Evolutionary conservation across 1,140 invertebrate species (phyloP).

Genomic region (Zophobas atratus): DNA sequence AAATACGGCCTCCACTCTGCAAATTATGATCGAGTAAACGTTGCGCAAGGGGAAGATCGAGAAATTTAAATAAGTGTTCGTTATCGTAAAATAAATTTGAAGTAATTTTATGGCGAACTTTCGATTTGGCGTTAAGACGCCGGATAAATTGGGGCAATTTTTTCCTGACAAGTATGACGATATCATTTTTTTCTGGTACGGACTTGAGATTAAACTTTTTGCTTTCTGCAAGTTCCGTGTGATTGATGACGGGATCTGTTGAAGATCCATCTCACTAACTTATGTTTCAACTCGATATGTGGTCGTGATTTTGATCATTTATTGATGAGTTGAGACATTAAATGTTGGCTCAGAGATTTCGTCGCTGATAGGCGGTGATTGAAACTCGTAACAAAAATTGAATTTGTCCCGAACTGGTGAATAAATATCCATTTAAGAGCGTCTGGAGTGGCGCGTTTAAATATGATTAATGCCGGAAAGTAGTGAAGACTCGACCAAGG

Average conservation of each 20-base stretch:
- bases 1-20: conserved; percentile 9
- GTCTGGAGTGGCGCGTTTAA: conserved; percentile 37
- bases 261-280: conserved; percentile 36
- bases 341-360: conserved; percentile 19
- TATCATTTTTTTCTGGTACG: conserved; percentile 37
- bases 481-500: conserved; percentile 30
- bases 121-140: conserved; percentile 39
- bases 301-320: conserved; percentile 32
- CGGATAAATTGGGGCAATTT: conserved; percentile 35
- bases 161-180: conserved; percentile 39
- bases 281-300: conserved; percentile 41
- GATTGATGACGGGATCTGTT: conserved; percentile 37
- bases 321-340: conserved; percentile 29
- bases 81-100: conserved; percentile 40
- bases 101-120: conserved; percentile 36
- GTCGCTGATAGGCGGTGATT: conserved; percentile 2
- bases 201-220: conserved; percentile 37
- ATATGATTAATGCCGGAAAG: conserved; percentile 36
- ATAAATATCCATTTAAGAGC: conserved; percentile 31
- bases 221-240: conserved; percentile 30
- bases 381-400: conserved; percentile 23
- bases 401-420: conserved; percentile 20
- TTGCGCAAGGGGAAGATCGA: conserved; percentile 15
- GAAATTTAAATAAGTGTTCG: conserved; percentile 32
- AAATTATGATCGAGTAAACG: conserved; percentile 29